These are phyloP conservation scores for Schizaphis graminum DNA, from an alignment of 2,888 invertebrate genomes.

Conservation along the genomic window DNA sequence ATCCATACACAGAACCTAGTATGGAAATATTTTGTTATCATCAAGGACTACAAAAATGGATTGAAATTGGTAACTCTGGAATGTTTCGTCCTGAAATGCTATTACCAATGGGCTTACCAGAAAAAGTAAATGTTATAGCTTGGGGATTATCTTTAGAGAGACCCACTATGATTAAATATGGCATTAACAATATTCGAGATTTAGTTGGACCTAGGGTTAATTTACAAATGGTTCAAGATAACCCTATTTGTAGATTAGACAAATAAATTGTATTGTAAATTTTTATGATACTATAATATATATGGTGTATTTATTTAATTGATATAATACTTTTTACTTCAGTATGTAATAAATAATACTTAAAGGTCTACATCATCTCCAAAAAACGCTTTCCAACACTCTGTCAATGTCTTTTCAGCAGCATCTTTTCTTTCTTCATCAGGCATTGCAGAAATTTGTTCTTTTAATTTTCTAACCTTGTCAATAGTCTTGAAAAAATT, in stretches of 20 bases:
- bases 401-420: conserved; percentile 59
- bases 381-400: conserved; percentile 64
- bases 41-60: conserved; percentile 85
- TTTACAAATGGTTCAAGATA: conserved; percentile 93
- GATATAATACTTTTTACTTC: conserved; percentile 17
- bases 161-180: conserved; percentile 99
- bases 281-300: conserved; percentile 42
- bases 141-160: conserved; percentile 98
- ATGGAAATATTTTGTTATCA: conserved; percentile 99
- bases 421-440: conserved; percentile 64
- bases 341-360: conserved; percentile 23
- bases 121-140: conserved; percentile 93
- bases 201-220: conserved; percentile 97
- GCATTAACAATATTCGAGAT: conserved; percentile 96
- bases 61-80: conserved; percentile 94
- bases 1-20: conserved; percentile 99
- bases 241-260: conserved; percentile 93
- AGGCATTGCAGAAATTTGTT: conserved; percentile 61
- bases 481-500: conserved; percentile 59
- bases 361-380: conserved; percentile 59
- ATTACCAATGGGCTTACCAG: conserved; percentile 95
- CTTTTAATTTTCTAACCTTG: conserved; percentile 52
- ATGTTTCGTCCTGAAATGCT: conserved; percentile 98
- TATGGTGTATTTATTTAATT: not conserved
- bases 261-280: conserved; percentile 71